Conservation (phyloP, 2,797 vertebrate genomes). For the Eulemur mongoz region DNA sequence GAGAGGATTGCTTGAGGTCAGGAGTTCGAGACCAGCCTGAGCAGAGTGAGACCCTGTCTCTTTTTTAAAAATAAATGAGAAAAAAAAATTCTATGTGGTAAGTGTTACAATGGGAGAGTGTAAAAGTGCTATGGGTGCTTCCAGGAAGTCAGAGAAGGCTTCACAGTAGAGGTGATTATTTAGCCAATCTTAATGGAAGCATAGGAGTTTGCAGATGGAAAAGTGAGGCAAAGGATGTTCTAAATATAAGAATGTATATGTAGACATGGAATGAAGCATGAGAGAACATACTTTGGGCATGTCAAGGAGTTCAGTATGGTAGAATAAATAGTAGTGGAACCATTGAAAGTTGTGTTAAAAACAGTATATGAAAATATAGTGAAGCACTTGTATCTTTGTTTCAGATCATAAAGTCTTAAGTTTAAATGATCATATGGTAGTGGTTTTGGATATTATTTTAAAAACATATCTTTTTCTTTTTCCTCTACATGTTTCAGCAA, state of each 20-base stretch:
- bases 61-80: no score
- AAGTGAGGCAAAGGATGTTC: background rate
- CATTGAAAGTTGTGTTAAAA: slow-evolving; percentile 19
- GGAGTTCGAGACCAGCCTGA: no score
- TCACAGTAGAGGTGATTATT: background rate
- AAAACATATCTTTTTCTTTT: slow-evolving; percentile 64
- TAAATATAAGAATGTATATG: background rate
- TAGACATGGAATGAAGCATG: background rate
- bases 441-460: slow-evolving; percentile 61
- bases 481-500: slow-evolving; percentile 88
- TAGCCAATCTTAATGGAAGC: background rate
- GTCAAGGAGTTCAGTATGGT: background rate
- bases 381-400: slow-evolving; percentile 28
- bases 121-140: background rate
- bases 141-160: background rate
- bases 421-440: slow-evolving; percentile 44
- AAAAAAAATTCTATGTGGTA: background rate
- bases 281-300: background rate
- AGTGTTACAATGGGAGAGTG: background rate
- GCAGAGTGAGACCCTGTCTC: no score
- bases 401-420: background rate
- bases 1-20: no score
- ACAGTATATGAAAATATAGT: slow-evolving; percentile 31
- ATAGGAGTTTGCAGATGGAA: background rate
- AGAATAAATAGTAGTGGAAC: background rate